Base-by-base conservation (phyloP, 2,888 invertebrate species). In the Eupithecia dodoneata region DNA sequence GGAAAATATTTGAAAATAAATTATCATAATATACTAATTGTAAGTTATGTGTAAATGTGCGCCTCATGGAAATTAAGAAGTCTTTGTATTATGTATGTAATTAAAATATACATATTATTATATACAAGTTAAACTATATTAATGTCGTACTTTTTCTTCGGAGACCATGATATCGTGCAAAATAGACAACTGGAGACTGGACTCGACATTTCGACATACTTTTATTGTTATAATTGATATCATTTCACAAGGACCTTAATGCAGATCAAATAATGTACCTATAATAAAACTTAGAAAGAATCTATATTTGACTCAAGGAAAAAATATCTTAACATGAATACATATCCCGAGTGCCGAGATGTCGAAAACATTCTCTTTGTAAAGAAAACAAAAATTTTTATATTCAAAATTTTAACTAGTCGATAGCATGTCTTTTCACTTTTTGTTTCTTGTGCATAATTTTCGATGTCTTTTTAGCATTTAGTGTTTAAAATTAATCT, bases 11-110 rank as follows among this genome's bases (percentile, higher is more conserved):
- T 93, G 93, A 91, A 94, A 93, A 93, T 93, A 91, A 93, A 93
- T 80, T 81, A 92, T 90, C 93, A 93, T 91, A 91, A 91, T 94
- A 94, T 92, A 93, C 85, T 90, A 90, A 90, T 85, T 90, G 92
- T 94, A 94, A 93, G 92, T 89, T 91, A 93, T 89, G 92, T 94
- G 93, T 95, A 93, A 88, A 89, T 93, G 94, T 93, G 92, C 92
- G 95, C 94, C 94, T 94, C 94, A 91, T 92, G 91, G 84, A 93
- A 93, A 91, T 92, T 93, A 93, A 94, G 91, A 92, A 92, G 87
- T 94, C 94, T 94, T 95, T 94, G 95, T 95, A 94, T 91, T 93
- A 88, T 93, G 92, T 94, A 93, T 94, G 92, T 94, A 94, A 93
- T 91, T 93, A 88, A 94, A 93, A 91, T 94, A 94, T 94, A 95